phyloP scores from a whole-genome alignment of 2,888 invertebrate genomes.

The Watsonalla binaria region DNA sequence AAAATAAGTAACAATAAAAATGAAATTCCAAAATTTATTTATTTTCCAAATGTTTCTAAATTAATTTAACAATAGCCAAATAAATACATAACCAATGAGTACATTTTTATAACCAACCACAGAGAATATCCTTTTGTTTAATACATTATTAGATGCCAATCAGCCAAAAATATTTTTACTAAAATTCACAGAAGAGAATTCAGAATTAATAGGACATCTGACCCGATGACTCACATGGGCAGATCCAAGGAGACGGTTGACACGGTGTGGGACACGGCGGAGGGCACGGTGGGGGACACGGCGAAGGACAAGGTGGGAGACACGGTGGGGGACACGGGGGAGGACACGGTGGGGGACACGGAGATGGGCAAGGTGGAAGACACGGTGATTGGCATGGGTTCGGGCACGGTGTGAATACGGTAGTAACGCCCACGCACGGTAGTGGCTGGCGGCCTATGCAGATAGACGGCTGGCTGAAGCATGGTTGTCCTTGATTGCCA shows the following conservation, averaged over 20 bases:
- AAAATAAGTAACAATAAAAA: too few relatives aligned
- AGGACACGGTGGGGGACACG: slow-evolving; percentile 10
- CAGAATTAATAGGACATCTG: too few relatives aligned
- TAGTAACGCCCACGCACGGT: slow-evolving; percentile 41
- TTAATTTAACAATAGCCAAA: too few relatives aligned
- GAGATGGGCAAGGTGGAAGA: slow-evolving; percentile 3
- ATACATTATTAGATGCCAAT: background rate
- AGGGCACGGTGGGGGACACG: slow-evolving; percentile 14
- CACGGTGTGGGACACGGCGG: slow-evolving; percentile 12
- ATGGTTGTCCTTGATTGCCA: slow-evolving; percentile 32
- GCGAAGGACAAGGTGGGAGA: slow-evolving; percentile 7
- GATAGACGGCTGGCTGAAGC: slow-evolving; percentile 37
- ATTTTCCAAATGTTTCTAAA: too few relatives aligned
- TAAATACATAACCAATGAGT: too few relatives aligned
- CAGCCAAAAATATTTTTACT: too few relatives aligned
- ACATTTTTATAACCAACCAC: background rate
- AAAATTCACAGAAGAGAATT: too few relatives aligned
- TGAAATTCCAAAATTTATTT: too few relatives aligned
- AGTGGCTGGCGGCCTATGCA: slow-evolving; percentile 24
- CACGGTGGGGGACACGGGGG: slow-evolving; percentile 2
- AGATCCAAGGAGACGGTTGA: slow-evolving; percentile 6
- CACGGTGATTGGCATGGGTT: slow-evolving; percentile 13
- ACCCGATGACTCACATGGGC: background rate
- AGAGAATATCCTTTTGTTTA: background rate
- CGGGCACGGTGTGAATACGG: slow-evolving; percentile 35